A percentile compares a stretch with the other conserved stretches of the same genome.
These are phyloP conservation scores for Drosophila trapezifrons DNA, from an alignment of 1,140 invertebrate species.

Conservation along the genomic window DNA sequence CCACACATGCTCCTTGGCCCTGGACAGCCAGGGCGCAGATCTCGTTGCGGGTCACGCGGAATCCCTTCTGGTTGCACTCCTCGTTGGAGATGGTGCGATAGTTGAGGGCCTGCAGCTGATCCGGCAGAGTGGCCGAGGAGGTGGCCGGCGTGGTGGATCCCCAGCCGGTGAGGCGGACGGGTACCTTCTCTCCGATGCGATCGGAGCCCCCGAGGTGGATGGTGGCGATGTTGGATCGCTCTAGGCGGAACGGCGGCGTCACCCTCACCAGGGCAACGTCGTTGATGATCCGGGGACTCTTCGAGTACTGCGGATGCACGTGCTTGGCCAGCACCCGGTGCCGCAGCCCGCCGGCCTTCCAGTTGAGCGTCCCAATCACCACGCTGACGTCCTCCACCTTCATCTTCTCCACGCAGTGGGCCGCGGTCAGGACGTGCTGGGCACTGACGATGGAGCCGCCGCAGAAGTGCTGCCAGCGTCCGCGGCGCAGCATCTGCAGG, in stretches of 20 bases:
- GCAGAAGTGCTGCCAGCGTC: slow-evolving; percentile 79
- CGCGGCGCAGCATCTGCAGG: slow-evolving; percentile 64
- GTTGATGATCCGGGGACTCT: slow-evolving; percentile 66
- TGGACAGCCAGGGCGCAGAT: slow-evolving; percentile 84
- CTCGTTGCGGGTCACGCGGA: slow-evolving; percentile 78
- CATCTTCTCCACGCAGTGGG: slow-evolving; percentile 81
- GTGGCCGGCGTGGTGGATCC: slow-evolving; percentile 64
- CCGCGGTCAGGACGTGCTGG: slow-evolving; percentile 82
- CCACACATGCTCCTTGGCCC: slow-evolving; percentile 84
- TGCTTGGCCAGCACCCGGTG: slow-evolving; percentile 55
- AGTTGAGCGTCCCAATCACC: slow-evolving; percentile 84
- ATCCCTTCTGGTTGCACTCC: slow-evolving; percentile 72
- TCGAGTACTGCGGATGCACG: slow-evolving; percentile 72
- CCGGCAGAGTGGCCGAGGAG: slow-evolving; percentile 53
- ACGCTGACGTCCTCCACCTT: slow-evolving; percentile 73
- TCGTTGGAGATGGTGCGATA: slow-evolving; percentile 78
- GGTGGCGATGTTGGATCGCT: slow-evolving; percentile 45
- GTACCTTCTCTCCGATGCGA: slow-evolving; percentile 58
- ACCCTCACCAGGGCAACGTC: slow-evolving; percentile 77
- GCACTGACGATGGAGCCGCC: slow-evolving; percentile 82
- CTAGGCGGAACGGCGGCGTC: slow-evolving; percentile 61
- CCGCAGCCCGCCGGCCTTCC: slow-evolving; percentile 83
- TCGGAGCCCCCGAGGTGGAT: slow-evolving; percentile 53
- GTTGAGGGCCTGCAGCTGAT: slow-evolving; percentile 66
- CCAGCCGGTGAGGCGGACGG: slow-evolving; percentile 79